Conservation (phyloP, 2,113 vertebrate species). For the Ictalurus furcatus region DNA sequence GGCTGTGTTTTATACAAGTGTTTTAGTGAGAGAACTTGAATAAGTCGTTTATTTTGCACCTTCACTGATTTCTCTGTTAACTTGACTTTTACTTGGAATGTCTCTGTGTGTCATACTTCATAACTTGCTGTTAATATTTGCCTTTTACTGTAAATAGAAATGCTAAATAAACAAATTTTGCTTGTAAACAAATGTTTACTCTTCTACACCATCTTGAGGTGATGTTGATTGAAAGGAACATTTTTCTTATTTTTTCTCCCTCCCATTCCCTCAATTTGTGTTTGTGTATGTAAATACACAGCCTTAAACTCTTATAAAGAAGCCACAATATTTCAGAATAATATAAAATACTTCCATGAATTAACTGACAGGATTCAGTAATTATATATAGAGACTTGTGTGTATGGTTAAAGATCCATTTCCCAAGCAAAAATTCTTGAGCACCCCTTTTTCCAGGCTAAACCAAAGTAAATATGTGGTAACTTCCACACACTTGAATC, state of each 20-base stretch:
- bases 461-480: neutral
- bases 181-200: neutral
- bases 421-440: neutral
- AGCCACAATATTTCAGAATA: neutral
- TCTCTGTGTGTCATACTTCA: neutral
- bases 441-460: neutral
- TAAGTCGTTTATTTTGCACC: neutral
- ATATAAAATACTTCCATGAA: neutral
- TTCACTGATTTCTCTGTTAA: neutral
- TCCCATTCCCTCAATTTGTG: too few species aligned
- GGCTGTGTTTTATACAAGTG: neutral
- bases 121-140: neutral
- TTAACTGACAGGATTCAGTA: neutral
- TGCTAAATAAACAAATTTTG: neutral
- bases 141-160: constrained; percentile 23
- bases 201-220: neutral
- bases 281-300: neutral
- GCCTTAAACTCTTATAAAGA: neutral
- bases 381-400: too few species aligned
- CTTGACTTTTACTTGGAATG: neutral
- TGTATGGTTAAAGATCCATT: neutral
- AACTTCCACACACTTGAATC: neutral
- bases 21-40: neutral
- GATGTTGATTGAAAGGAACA: neutral
- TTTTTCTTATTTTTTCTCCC: neutral